Percentiles rank a stretch among this genome's conserved stretches.
Evolutionary conservation across 2,888 invertebrate genomes (phyloP).

Genomic region (Troides helena): DNA sequence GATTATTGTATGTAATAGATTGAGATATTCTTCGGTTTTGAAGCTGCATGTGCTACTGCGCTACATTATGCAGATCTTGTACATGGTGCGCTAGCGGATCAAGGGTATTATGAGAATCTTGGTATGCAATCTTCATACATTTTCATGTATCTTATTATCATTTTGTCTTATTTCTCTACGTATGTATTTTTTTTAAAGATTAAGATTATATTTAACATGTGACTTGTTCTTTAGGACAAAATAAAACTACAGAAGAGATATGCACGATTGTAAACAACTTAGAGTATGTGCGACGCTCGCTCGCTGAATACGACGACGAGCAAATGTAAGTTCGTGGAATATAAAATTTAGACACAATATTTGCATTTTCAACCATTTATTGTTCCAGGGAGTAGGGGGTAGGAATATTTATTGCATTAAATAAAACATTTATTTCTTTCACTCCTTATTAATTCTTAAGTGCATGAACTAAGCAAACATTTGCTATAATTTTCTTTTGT

Average conservation of each 20-base stretch:
- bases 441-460: too few species aligned
- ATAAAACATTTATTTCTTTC: too few species aligned
- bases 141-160: neutral
- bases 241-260: constrained; percentile 87
- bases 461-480: too few species aligned
- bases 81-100: constrained; percentile 89
- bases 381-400: too few species aligned
- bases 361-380: too few species aligned
- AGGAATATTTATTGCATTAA: too few species aligned
- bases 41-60: constrained; percentile 93
- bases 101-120: constrained; percentile 88
- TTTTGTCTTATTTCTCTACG: too few species aligned
- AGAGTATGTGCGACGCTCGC: constrained; percentile 92
- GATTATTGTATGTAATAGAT: too few species aligned
- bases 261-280: constrained; percentile 96
- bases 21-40: constrained; percentile 79
- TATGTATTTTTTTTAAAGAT: constrained; percentile 1
- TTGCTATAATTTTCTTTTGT: too few species aligned
- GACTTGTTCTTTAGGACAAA: constrained; percentile 69
- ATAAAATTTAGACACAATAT: neutral
- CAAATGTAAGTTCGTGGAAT: constrained; percentile 66
- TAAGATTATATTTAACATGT: too few species aligned
- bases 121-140: constrained; percentile 46
- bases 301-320: constrained; percentile 83
- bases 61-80: constrained; percentile 92